These are phyloP conservation scores for Phlogophora meticulosa DNA, from an alignment of 2,888 invertebrate species.

Conservation along the genomic window DNA sequence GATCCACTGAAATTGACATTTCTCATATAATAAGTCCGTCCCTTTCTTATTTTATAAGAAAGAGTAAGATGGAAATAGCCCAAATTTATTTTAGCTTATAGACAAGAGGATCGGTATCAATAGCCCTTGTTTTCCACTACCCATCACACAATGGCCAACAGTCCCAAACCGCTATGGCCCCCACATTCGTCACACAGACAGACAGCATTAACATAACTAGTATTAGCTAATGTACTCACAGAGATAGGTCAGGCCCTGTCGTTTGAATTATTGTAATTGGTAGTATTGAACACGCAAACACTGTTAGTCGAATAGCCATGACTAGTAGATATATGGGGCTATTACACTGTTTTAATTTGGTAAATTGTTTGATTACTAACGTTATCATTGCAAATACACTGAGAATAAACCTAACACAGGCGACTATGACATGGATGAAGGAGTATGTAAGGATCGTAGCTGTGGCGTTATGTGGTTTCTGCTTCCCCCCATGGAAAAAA, in stretches of 20 bases:
- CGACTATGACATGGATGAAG: too few species aligned
- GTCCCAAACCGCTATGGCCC: constrained; percentile 11
- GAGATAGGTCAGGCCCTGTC: constrained; percentile 77
- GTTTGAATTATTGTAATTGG: constrained; percentile 83
- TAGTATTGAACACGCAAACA: constrained; percentile 62
- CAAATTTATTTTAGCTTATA: too few species aligned
- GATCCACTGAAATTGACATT: too few species aligned
- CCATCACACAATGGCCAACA: constrained; percentile 11
- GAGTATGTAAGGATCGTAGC: too few species aligned
- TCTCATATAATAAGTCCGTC: too few species aligned
- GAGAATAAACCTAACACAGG: too few species aligned
- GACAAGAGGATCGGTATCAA: too few species aligned
- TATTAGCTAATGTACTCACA: constrained; percentile 76
- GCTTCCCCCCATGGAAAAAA: too few species aligned
- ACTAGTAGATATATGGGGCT: constrained; percentile 36
- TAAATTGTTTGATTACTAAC: constrained; percentile 24
- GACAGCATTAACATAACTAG: constrained; percentile 62
- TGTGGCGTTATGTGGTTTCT: too few species aligned
- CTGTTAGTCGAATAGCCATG: constrained; percentile 32
- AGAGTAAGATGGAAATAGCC: too few species aligned
- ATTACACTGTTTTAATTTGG: constrained; percentile 40
- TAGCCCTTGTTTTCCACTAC: background rate
- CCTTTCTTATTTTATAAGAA: too few species aligned
- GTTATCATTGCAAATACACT: too few species aligned
- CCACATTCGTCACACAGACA: constrained; percentile 61